Evolutionary conservation across 92 coral and sea anemone species (phyloP).

Genomic region (Porites divaricata): DNA sequence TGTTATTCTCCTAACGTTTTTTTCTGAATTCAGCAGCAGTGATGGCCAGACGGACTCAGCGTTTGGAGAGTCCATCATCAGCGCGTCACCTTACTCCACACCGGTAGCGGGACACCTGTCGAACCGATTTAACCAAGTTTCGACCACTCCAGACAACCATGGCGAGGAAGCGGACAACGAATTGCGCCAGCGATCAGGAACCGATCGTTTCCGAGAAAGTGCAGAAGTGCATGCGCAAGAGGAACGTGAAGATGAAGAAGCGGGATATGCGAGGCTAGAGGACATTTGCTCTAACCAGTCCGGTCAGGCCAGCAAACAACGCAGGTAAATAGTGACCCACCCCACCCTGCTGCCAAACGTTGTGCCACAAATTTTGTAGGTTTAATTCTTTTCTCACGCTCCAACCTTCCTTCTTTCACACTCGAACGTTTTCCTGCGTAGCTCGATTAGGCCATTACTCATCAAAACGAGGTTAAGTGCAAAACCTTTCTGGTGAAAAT

Average conservation of each 20-base stretch:
- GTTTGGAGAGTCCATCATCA: conserved; percentile 68
- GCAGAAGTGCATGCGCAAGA: conserved; percentile 36
- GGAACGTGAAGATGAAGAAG: conserved; percentile 72
- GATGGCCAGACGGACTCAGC: conserved; percentile 83
- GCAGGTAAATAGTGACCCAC: conserved; percentile 17
- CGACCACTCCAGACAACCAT: conserved; percentile 24
- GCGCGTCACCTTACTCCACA: conserved; percentile 59
- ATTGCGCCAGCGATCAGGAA: conserved; percentile 38
- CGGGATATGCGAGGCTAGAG: conserved; percentile 87
- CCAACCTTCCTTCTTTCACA: too few species aligned
- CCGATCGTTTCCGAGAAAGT: conserved; percentile 25
- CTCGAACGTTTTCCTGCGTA: too few species aligned
- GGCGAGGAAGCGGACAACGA: conserved; percentile 46
- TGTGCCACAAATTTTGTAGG: too few species aligned
- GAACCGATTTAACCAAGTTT: conserved; percentile 54
- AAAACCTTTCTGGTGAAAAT: too few species aligned
- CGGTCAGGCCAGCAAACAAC: conserved; percentile 26
- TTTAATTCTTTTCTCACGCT: too few species aligned
- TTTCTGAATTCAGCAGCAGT: conserved; percentile 77
- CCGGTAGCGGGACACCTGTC: conserved; percentile 66
- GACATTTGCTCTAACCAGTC: conserved; percentile 54
- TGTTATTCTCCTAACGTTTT: neutral
- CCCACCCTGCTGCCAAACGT: too few species aligned
- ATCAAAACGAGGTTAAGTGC: too few species aligned
- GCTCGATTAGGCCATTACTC: too few species aligned